Evolutionary conservation across 2,888 invertebrate genomes (phyloP).

Genomic region (Cylindroiulus punctatus): DNA sequence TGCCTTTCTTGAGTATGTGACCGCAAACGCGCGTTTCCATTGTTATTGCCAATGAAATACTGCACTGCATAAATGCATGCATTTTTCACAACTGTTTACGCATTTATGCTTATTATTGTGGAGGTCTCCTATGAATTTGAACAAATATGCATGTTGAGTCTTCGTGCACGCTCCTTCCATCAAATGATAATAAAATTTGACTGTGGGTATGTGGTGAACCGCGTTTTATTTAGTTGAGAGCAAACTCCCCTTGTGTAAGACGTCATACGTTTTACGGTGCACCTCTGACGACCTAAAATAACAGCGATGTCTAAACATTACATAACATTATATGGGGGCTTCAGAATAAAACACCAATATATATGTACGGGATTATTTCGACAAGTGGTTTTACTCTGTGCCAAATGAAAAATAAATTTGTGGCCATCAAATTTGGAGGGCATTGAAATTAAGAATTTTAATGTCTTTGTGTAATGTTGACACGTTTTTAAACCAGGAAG

Average conservation of each 20-base stretch:
- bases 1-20: not conserved
- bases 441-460: not conserved
- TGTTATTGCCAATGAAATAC: not conserved
- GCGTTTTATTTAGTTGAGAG: not conserved
- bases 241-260: not conserved
- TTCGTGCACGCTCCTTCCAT: slow-evolving; percentile 19
- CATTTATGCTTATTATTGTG: not conserved
- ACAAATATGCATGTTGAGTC: not conserved
- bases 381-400: not conserved
- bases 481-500: not conserved
- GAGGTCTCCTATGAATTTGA: not conserved
- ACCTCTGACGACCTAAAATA: slow-evolving; percentile 17
- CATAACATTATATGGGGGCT: not conserved
- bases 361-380: slow-evolving; percentile 23
- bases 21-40: not conserved
- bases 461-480: not conserved
- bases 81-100: slow-evolving; percentile 34
- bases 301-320: not conserved
- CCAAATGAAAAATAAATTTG: not conserved
- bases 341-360: not conserved
- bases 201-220: slow-evolving; percentile 7
- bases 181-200: slow-evolving; percentile 11
- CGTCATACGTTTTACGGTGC: slow-evolving; percentile 24
- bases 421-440: not conserved
- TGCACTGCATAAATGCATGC: not conserved